phyloP scores from a whole-genome alignment of 2,888 invertebrate species.

The Nycteola revayana region DNA sequence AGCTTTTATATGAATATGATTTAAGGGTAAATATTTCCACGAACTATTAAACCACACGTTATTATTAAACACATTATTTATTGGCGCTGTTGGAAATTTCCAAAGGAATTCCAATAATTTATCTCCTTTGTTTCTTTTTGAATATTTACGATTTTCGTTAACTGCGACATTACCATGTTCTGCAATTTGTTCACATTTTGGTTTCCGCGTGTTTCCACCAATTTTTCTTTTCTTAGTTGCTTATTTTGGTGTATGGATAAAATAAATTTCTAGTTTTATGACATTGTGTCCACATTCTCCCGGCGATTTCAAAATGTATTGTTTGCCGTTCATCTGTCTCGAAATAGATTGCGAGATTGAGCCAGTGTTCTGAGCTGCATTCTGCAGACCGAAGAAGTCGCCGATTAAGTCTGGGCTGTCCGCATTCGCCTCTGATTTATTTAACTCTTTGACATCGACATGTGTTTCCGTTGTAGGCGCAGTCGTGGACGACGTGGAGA shows the following conservation, averaged over 20 bases:
- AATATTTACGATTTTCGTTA: too few relatives aligned
- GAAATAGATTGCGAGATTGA: conserved; percentile 32
- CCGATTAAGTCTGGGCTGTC: conserved; percentile 20
- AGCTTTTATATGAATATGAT: too few relatives aligned
- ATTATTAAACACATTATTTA: too few relatives aligned
- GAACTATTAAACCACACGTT: too few relatives aligned
- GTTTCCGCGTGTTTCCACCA: too few relatives aligned
- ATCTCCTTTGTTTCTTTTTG: too few relatives aligned
- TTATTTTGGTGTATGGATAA: conserved; percentile 13
- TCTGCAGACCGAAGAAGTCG: conserved; percentile 31
- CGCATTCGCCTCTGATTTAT: conserved; percentile 10
- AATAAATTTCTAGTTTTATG: conserved; percentile 23
- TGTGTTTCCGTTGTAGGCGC: conserved; percentile 21
- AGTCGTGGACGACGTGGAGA: conserved; percentile 32
- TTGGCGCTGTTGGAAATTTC: too few relatives aligned
- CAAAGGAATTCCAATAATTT: too few relatives aligned
- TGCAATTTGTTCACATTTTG: too few relatives aligned
- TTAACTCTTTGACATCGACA: conserved; percentile 20
- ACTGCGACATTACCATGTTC: too few relatives aligned
- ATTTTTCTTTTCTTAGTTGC: too few relatives aligned
- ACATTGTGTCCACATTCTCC: conserved; percentile 25
- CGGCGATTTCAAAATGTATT: conserved; percentile 24
- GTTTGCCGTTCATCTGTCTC: conserved; percentile 25
- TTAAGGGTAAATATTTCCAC: too few relatives aligned
- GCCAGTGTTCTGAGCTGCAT: conserved; percentile 28